Percentiles rank a stretch among this genome's conserved stretches.
Evolutionary conservation across 1,140 invertebrate genomes (phyloP).

Genomic region (Globodera ellingtonae): DNA sequence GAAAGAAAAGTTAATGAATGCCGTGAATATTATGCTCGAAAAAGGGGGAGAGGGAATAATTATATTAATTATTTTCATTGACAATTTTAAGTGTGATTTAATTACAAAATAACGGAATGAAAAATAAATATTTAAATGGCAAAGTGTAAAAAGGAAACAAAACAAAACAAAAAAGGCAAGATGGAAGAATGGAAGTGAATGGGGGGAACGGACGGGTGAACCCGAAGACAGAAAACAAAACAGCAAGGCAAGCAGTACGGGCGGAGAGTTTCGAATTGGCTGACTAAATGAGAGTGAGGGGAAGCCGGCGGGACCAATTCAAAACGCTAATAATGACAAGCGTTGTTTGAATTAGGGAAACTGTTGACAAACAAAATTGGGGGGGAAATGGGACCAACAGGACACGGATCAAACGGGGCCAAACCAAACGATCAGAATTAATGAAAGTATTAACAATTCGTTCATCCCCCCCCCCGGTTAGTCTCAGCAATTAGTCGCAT

Average conservation of each 20-base stretch:
- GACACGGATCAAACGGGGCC: not conserved
- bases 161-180: not conserved
- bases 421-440: too few species aligned
- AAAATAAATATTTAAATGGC: not conserved
- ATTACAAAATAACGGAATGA: too few species aligned
- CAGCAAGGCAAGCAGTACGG: not conserved
- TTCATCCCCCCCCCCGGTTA: not conserved
- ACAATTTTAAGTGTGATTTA: too few species aligned
- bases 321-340: not conserved
- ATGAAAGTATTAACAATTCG: too few species aligned
- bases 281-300: too few species aligned
- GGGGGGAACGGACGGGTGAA: not conserved
- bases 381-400: not conserved
- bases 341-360: not conserved
- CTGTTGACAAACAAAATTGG: not conserved
- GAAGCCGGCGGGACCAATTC: not conserved
- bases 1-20: too few species aligned
- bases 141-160: not conserved
- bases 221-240: not conserved
- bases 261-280: too few species aligned
- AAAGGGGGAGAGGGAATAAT: too few species aligned
- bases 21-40: too few species aligned
- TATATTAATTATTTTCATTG: too few species aligned
- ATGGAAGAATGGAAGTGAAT: not conserved
- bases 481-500: slow-evolving; percentile 8